Base-by-base conservation (phyloP, 2,113 vertebrate species). In the Coryphaenoides rupestris region DNA sequence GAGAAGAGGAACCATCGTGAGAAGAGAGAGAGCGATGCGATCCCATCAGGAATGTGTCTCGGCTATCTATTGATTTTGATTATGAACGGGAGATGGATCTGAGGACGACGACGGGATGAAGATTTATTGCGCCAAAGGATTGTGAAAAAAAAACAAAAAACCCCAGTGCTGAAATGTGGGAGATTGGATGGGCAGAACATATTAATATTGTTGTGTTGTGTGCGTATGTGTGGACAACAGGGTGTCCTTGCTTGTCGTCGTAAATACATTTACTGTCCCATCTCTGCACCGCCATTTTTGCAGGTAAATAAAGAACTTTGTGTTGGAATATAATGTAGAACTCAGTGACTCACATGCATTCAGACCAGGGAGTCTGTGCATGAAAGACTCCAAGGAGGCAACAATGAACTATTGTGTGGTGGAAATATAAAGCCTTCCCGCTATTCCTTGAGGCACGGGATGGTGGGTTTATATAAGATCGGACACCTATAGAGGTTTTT, bases 401-500 rank as follows among this genome's bases (percentile, higher is more conserved):
- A n/a, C 3, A 50, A 50, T 49, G 45, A 61, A 66, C 46, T 23
- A 21, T 58, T 62, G 10, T 3, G 14, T 19, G 0, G 1, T 9
- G 45, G 24, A 56, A 72, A 70, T 58, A 63, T 10, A 54, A 54
- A 54, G 52, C 52, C 21, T 69, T 54, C 65, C 59, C 55, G 22
- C 71, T 40, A 60, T 55, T 68, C 53, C 66, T 72, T n/a, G 46
- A 62, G 57, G 60, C 67, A 55, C 49, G 62, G 76, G 67, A 76
- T 76, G 63, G 15, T 46, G 50, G 71, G 19, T 79, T 65, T 62
- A 62, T 77, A 74, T 77, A 60, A 69, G 67, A 73, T 21, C 64
- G 24, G 60, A 46, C 68, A 64, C 55, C 24, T 73, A 57, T 19
- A 68, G 65, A 58, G 21, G 19, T 62, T 55, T 66, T 19, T 55